phyloP scores from a whole-genome alignment of 2,113 vertebrate species.

The Spheniscus mendiculus region DNA sequence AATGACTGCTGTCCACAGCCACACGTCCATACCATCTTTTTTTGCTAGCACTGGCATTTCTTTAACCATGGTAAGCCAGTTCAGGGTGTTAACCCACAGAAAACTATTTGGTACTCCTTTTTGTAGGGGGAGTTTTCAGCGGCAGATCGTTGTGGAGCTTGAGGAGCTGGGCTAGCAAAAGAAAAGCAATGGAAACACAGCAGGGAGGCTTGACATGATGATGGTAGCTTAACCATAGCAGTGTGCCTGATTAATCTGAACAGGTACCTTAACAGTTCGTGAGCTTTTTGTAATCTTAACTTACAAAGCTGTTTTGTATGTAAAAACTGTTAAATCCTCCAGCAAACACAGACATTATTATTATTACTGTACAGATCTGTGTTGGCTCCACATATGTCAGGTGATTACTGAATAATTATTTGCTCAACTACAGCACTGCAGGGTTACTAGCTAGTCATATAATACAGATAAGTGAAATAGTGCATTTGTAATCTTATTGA shows the following conservation, averaged over 20 bases:
- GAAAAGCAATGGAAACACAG: neutral
- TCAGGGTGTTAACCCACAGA: neutral
- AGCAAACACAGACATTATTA: neutral
- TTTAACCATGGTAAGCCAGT: neutral
- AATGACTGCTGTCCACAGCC: neutral
- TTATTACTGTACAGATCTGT: neutral
- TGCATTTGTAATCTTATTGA: neutral
- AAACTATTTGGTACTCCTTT: neutral
- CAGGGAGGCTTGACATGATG: neutral
- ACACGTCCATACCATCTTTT: neutral
- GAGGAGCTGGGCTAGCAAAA: neutral
- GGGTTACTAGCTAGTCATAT: neutral
- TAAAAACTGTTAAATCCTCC: neutral
- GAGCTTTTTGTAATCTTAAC: neutral
- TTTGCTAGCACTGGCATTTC: slow-evolving; percentile 1
- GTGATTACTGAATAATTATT: neutral
- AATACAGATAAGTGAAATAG: neutral
- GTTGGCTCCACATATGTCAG: neutral
- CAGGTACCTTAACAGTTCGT: neutral
- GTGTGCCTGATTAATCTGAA: neutral
- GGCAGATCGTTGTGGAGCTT: neutral
- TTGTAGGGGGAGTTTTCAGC: neutral
- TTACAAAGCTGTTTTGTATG: neutral
- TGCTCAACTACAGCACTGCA: neutral
- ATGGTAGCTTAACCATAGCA: neutral